Conservation (phyloP, 2,888 invertebrate genomes). For the Ligdia adustata region DNA sequence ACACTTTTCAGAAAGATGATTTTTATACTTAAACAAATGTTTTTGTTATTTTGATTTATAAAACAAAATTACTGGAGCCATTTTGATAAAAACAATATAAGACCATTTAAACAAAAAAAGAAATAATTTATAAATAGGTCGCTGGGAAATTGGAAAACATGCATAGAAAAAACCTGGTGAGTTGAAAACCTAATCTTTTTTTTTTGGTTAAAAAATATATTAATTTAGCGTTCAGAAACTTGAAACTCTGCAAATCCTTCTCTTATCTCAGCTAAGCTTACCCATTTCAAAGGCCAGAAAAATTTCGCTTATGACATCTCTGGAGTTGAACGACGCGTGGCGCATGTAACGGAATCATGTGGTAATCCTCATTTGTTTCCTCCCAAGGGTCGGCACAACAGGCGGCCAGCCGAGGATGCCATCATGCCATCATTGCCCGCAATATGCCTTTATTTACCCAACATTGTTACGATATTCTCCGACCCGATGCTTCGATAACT, state of each 20-base stretch:
- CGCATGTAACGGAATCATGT: constrained; percentile 54
- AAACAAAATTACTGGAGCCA: too few relatives aligned
- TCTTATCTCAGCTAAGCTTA: background rate
- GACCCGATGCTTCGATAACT: constrained; percentile 61
- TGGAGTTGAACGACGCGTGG: constrained; percentile 43
- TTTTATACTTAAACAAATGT: too few relatives aligned
- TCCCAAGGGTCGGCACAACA: constrained; percentile 62
- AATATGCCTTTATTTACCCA: constrained; percentile 70
- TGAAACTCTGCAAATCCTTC: background rate
- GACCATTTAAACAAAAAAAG: too few relatives aligned
- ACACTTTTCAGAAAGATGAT: too few relatives aligned
- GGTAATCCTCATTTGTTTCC: constrained; percentile 65
- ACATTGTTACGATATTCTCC: constrained; percentile 61
- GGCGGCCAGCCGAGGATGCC: constrained; percentile 50
- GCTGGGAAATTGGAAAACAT: too few relatives aligned
- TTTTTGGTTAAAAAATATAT: too few relatives aligned
- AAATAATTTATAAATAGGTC: too few relatives aligned
- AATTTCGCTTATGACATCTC: constrained; percentile 40
- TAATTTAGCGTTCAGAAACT: too few relatives aligned
- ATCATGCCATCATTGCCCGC: constrained; percentile 60
- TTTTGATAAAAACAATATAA: too few relatives aligned
- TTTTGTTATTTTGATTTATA: too few relatives aligned
- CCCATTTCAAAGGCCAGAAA: constrained; percentile 27
- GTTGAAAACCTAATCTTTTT: too few relatives aligned
- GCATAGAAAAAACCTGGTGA: too few relatives aligned